Evolutionary conservation across 2,888 invertebrate species (phyloP), one percentile per base, ranked within the genome.

Genomic region (Xestia sexstrigata): DNA sequence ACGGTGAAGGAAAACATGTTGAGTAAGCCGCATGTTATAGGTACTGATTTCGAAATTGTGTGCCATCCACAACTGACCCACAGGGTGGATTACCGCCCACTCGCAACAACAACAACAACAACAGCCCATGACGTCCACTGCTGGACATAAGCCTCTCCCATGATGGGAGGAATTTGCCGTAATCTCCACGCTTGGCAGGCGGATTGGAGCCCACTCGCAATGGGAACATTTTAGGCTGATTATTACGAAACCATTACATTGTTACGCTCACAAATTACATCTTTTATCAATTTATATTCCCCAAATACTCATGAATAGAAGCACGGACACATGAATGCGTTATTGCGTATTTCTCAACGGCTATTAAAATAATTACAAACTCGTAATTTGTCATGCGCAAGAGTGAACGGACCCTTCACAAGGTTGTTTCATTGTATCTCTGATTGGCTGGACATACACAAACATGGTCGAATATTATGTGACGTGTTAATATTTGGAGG

Each of bases 371-470:
- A 8, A 72, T 75, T 76, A 76, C 42, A 30, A 63, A 69, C 45
- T 62, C 23, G 49, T 70, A 76, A 63, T 74, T 73, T 72, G 72
- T 45, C 49, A 47, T 62, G 58, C 55, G 83, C 75, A 83, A 83
- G 68, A 84, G 85, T 82, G 85, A 87, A 66, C 77, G 13, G 81
- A 82, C 87, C 83, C 86, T 86, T 84, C 23, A 17, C 82, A 88
- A 83, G 87, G 82, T 76, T 76, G 39, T 30, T 30, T 13, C 71
- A 80, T 79, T 82, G 82, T 75, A 35, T 23, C 45, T 17, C 17
- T 49, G 66, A 55, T 26, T 62, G 69, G n/a, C 62, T 35, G 26
- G 15, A 55, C 42, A 55, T 62, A 60, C 8, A 13, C 49, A 30
- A 76, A 73, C 70, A 73, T 60, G 73, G 67, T 52, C 70, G 13